Evolutionary conservation across 2,888 invertebrate species (phyloP), one percentile per base, ranked within the genome.

Genomic region (Eugnorisma glareosa): DNA sequence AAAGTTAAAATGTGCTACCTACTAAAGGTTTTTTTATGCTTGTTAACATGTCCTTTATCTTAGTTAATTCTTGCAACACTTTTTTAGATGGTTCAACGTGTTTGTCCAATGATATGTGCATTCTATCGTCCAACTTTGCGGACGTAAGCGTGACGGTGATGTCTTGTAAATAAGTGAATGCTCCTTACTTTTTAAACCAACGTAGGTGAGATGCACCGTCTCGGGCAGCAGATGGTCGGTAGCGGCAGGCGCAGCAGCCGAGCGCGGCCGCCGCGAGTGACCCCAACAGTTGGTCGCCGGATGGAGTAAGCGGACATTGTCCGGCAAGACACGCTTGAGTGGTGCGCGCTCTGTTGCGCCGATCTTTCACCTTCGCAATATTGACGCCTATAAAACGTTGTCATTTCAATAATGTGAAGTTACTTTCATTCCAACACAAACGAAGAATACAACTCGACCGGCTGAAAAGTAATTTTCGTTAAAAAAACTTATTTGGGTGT

Each of bases 361-460:
- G 94, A 94, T 96, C 96, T 96, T 96, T 96, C 96, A 95, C 96
- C 96, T 96, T 94, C 96, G 96, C 96, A 96, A 96, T 94, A 95
- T 93, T 96, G 92, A 95, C 95, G 96, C 94, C 96, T 96, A 96
- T 96, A 96, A 96, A 96, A 96, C 95, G 93, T 95, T 95, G 96
- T 94, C 95, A 94, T 94, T 95, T 93, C 94, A 94, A 95, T 94
- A 94, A 93, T 95, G 91, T 94, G 91, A 94, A 95, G 95, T 94
- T 96, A 96, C 96, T 96, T 96, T 96, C 95, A 95, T 96, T 94
- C 93, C 93, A 91, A 92, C 93, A 88, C 93, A 94, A 95, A 93
- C 93, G 92, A 94, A 94, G 95, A 94, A 94, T 93, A 95, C 95
- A 93, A 94, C 94, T 93, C 91, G 80, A 91, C 86, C 90, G 88